Base-by-base conservation (phyloP, 2,113 vertebrate species). In the Carlito syrichta region DNA sequence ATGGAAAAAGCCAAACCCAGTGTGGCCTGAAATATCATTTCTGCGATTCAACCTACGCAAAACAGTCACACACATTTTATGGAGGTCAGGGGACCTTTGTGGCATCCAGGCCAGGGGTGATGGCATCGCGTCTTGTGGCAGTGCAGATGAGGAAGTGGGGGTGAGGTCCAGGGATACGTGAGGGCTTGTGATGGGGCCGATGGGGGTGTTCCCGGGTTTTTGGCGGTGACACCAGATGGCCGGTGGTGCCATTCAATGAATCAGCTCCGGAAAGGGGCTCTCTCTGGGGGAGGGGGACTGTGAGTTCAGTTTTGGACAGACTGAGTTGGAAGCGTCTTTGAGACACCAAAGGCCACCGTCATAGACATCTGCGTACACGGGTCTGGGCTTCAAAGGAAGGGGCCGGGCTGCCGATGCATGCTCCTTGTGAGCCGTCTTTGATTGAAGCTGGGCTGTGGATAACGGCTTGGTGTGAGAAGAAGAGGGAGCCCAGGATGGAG, bases 121-220 rank as follows among this genome's bases (percentile, higher is more conserved):
- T 10, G 3, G 27, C 17, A 1, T 8, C 66, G 78, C 0, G 0
- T 30, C 69, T 85, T 2, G 0, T 40, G 30, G 62, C 40, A 4
- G 27, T 30, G 78, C 56, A 40, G 20, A 66, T 22, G 38, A 20
- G 14, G 17, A 35, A 19, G 40, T 35, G 50, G 13, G 0, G 32
- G 3, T 25, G 25, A 68, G 45, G 60, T 32, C 30, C 6, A n/a
- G 90, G 14, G 27, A 3, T 2, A 2, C 1, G 38, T 22, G 3
- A 40, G 77, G 58, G 38, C 6, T 14, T 11, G 69, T 66, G 76
- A 35, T 48, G 68, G 56, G 4, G 17, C 25, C 25, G 20, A 30
- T 11, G 38, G 69, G 62, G 62, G 14, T 5, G 48, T 68, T 14
- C 20, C 60, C 35, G 4, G n/a, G 48, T 32, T 43, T 79, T 66